These are phyloP conservation scores for Anastrepha ludens DNA, from an alignment of 1,140 invertebrate genomes.

Conservation along the genomic window DNA sequence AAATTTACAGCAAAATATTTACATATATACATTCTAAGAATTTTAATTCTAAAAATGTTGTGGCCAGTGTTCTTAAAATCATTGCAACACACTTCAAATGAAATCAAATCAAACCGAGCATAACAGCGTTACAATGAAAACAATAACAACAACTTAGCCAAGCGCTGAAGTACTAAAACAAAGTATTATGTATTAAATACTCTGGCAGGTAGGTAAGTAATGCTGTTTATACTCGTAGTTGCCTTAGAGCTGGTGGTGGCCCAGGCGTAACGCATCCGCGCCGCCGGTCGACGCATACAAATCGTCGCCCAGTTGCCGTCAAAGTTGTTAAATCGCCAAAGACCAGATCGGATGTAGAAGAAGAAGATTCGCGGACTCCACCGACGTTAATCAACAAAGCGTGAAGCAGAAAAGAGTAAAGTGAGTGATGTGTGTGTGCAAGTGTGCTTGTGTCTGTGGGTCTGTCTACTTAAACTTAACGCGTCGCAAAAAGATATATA, in stretches of 20 bases:
- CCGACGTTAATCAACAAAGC: conserved; percentile 20
- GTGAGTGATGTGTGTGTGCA: not conserved
- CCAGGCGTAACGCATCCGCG: conserved; percentile 45
- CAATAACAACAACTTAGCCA: not conserved
- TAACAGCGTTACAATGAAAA: not conserved
- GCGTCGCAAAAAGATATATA: not conserved
- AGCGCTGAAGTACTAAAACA: not conserved
- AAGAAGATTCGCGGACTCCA: conserved; percentile 6
- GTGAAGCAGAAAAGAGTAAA: conserved; percentile 3
- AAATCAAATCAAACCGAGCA: conserved; percentile 37
- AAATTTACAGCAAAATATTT: not conserved
- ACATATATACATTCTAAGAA: not conserved
- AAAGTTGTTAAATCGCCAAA: conserved; percentile 45
- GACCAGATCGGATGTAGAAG: conserved; percentile 13
- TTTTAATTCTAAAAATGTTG: not conserved
- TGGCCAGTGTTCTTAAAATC: not conserved
- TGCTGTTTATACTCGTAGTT: not conserved
- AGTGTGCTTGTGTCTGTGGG: not conserved
- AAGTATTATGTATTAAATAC: not conserved
- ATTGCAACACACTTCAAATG: conserved; percentile 27
- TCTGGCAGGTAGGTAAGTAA: not conserved
- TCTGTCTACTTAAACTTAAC: conserved; percentile 37
- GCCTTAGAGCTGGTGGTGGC: conserved; percentile 21
- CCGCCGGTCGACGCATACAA: conserved; percentile 35
- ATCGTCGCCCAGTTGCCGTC: conserved; percentile 29